Base-by-base conservation (phyloP, 2,888 invertebrate species). In the Crematogaster levior region DNA sequence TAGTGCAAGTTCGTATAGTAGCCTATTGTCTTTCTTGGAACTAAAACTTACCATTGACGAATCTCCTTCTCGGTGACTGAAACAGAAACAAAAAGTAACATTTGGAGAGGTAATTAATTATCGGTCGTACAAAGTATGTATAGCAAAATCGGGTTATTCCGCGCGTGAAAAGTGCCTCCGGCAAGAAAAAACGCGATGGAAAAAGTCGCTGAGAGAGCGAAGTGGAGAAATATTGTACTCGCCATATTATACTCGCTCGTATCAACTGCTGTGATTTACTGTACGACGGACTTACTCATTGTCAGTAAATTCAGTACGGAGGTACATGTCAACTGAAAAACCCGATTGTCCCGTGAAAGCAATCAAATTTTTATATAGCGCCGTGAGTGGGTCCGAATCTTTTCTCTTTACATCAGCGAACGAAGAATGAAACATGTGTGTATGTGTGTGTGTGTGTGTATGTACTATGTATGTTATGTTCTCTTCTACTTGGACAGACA, bases 51-150 rank as follows among this genome's bases (percentile, higher is more conserved):
- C 97, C 98, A 98, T 95, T 97, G 97, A 92, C 98, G 96, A 91
- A 98, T 97, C 95, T 98, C 98, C 95, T 97, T 97, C 95, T 98
- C 98, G 88, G 97, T 97, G 95, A 98, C 98, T 98, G 97, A 89
- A 97, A 97, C 89, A 91, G 65, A 91, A 86, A 91, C 53, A 83
- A 61, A 73, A 72, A 46, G 18, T 6, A 21, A 40, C 18, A 68
- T 77, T 77, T 70, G 34, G 12, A 34, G 48, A 56, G 63, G 37
- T 37, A 74, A 80, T 73, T 75, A 82, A 56, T 74, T 61, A 73
- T 66, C 37, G 56, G 30, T 27, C 48, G 51, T n/a, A 4, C 40
- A 9, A 51, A 9, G 24, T 68, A 5, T 37, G 40, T 34, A 40
- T 18, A 40, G 12, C 43, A 27, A 40, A 37, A 75, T 60, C 18